phyloP scores from a whole-genome alignment of 2,888 invertebrate species.

The Napeogenes inachia region DNA sequence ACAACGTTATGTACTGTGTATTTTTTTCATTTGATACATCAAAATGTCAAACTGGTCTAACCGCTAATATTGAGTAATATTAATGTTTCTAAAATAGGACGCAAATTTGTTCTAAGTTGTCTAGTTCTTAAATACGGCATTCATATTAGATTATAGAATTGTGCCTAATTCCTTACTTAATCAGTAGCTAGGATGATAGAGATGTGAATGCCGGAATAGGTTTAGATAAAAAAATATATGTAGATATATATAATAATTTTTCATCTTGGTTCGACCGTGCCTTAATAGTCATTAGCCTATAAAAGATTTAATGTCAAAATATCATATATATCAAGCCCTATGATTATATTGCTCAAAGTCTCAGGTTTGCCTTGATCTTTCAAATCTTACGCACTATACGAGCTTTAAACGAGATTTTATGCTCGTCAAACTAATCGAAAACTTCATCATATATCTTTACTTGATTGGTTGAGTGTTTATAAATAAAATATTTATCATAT shows the following conservation, averaged over 20 bases:
- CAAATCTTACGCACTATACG: constrained; percentile 26
- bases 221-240: too few relatives aligned
- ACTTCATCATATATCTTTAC: constrained; percentile 19
- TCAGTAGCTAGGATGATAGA: too few relatives aligned
- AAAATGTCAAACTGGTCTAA: too few relatives aligned
- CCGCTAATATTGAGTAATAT: too few relatives aligned
- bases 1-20: too few relatives aligned
- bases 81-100: too few relatives aligned
- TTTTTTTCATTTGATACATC: too few relatives aligned
- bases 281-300: not conserved
- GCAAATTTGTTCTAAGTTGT: not conserved
- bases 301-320: constrained; percentile 3
- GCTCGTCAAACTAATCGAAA: constrained; percentile 26
- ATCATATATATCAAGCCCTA: constrained; percentile 19
- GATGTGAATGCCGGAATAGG: too few relatives aligned
- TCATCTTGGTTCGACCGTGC: too few relatives aligned
- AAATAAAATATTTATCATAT: constrained; percentile 1
- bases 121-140: not conserved
- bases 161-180: too few relatives aligned
- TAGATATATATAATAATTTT: too few relatives aligned
- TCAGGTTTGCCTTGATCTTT: constrained; percentile 33
- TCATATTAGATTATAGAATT: too few relatives aligned
- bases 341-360: constrained; percentile 25
- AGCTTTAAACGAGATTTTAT: constrained; percentile 27
- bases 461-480: constrained; percentile 12